Percentiles rank a stretch among this genome's conserved stretches.
Evolutionary conservation across 1,140 invertebrate genomes (phyloP).

Genomic region (Drosophila murphyi): DNA sequence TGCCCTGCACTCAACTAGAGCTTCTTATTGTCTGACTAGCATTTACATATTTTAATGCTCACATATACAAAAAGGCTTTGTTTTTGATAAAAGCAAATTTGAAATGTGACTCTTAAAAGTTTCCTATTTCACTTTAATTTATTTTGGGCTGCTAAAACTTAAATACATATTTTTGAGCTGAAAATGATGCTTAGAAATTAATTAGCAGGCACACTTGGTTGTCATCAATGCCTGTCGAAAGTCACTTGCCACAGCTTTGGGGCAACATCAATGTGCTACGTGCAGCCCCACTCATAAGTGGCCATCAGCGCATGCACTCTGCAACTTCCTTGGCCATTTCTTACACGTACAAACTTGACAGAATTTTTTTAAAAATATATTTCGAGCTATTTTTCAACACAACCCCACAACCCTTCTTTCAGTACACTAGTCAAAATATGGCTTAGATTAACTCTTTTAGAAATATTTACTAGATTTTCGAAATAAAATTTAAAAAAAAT

Average conservation of each 20-base stretch:
- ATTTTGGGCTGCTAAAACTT: not conserved
- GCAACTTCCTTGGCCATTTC: constrained; percentile 5
- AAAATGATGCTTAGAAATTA: constrained; percentile 13
- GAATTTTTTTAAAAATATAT: constrained; percentile 15
- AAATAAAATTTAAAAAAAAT: too few relatives aligned
- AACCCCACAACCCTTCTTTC: too few relatives aligned
- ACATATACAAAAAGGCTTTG: not conserved
- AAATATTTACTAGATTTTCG: too few relatives aligned
- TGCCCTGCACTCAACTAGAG: not conserved
- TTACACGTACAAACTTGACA: constrained; percentile 15
- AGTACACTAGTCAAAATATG: too few relatives aligned
- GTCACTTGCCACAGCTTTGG: constrained; percentile 7
- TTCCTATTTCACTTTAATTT: not conserved
- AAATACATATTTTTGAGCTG: not conserved
- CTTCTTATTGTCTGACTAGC: not conserved
- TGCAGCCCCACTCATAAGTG: constrained; percentile 13
- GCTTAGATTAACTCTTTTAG: too few relatives aligned
- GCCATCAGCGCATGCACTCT: constrained; percentile 10
- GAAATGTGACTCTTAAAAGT: constrained; percentile 3
- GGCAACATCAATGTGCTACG: not conserved
- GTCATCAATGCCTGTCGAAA: constrained; percentile 21
- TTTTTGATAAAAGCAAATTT: not conserved
- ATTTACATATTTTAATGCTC: not conserved
- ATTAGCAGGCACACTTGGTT: constrained; percentile 4
- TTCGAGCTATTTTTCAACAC: not conserved